These are phyloP conservation scores for Heliconius charithonia DNA, from an alignment of 2,888 invertebrate genomes.

Conservation along the genomic window DNA sequence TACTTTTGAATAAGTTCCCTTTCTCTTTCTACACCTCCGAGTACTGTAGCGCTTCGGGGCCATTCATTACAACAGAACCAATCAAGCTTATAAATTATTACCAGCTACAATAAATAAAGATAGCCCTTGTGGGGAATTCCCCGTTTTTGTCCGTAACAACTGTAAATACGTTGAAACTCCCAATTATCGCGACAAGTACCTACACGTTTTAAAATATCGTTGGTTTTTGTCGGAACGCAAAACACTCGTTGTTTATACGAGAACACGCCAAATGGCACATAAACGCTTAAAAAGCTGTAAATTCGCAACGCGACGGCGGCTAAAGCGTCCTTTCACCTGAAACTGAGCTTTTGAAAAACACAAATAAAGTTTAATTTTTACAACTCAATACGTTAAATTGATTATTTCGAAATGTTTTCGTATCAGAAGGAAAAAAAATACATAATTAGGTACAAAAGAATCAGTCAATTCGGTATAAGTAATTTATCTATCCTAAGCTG, in stretches of 20 bases:
- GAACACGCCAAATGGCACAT: slow-evolving; percentile 72
- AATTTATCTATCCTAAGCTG: neutral
- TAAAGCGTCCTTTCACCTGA: slow-evolving; percentile 74
- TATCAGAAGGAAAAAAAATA: neutral
- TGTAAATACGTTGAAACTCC: slow-evolving; percentile 10
- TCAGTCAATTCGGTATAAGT: neutral
- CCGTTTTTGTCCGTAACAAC: slow-evolving; percentile 13
- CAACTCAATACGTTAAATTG: slow-evolving; percentile 30
- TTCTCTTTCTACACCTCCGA: slow-evolving; percentile 82
- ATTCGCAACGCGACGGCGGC: slow-evolving; percentile 67
- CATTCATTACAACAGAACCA: slow-evolving; percentile 62
- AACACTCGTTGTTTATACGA: slow-evolving; percentile 63
- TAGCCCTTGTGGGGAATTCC: slow-evolving; percentile 8
- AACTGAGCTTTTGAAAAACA: slow-evolving; percentile 53
- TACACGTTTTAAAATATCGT: slow-evolving; percentile 62
- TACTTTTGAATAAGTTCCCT: slow-evolving; percentile 83
- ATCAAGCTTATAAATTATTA: slow-evolving; percentile 39
- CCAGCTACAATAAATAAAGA: slow-evolving; percentile 29
- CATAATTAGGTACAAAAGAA: neutral
- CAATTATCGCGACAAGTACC: slow-evolving; percentile 36
- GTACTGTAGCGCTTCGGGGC: slow-evolving; percentile 61
- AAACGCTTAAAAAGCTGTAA: slow-evolving; percentile 73
- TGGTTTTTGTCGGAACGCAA: slow-evolving; percentile 53
- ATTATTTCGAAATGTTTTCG: slow-evolving; percentile 7
- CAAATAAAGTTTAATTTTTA: slow-evolving; percentile 47